Base-by-base conservation (phyloP, 64 coral and sea anemone species). In the Stichodactyla mertensii region DNA sequence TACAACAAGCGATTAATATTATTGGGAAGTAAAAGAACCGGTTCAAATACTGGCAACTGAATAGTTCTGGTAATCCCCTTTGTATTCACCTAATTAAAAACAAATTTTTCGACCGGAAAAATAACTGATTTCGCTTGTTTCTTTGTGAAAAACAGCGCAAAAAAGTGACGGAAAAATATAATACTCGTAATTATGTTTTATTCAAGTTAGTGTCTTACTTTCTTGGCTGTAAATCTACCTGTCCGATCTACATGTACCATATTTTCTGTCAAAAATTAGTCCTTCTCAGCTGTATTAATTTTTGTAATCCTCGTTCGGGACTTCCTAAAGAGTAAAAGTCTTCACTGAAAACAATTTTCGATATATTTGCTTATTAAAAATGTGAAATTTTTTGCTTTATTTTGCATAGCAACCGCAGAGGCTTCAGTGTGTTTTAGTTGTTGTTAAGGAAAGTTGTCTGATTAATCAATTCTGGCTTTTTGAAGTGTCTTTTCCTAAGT, bases 31-130 rank as follows among this genome's bases (percentile, higher is more conserved):
- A 66, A 74, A 74, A 74, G 24, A 10, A 74, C 23, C 69, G 0
- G 7, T n/a, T 9, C 24, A 74, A 74, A 74, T 23, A 66, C 62
- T 66, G 12, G 18, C 22, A 13, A 74, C 12, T 6, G 69, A 74
- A 74, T 74, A 26, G 69, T 74, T 74, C 23, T 74, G 26, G 69
- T 74, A 74, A 74, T 74, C 69, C 69, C 56, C 26, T 74, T 74
- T 27, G 69, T 66, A 23, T 74, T 74, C 69, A 74, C 6, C 69
- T 36, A n/a, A 74, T 74, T 74, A 31, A 11, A 74, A 74, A n/a
- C n/a, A n/a, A 74, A 74, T 74, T 26, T 26, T 31, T 66, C 69
- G 24, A 12, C 69, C 69, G 69, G 69, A 74, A 74, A 74, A 23
- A 36, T 74, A 74, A 13, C 69, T 74, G 69, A n/a, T 31, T 58